Percentiles rank a stretch among this genome's conserved stretches.
These are phyloP conservation scores for Apaloderma vittatum DNA, from an alignment of 2,113 vertebrate species.

Conservation along the genomic window DNA sequence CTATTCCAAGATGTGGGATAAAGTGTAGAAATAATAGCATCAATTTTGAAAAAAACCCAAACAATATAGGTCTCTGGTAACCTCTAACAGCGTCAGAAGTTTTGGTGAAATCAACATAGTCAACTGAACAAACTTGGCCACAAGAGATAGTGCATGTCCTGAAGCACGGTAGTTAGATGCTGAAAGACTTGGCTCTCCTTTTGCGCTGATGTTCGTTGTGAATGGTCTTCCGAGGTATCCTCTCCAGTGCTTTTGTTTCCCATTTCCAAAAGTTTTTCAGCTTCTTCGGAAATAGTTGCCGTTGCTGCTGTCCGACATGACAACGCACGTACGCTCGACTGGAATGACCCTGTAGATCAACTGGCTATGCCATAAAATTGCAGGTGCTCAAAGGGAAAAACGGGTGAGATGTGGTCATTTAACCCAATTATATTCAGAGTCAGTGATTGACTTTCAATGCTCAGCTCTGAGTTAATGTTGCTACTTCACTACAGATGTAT, in stretches of 20 bases:
- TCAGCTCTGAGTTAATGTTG: constrained; percentile 65
- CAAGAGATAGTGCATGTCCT: constrained; percentile 60
- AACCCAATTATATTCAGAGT: constrained; percentile 72
- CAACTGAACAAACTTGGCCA: constrained; percentile 66
- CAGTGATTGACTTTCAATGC: constrained; percentile 54
- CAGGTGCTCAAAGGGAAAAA: constrained; percentile 62
- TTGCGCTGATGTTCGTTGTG: background rate
- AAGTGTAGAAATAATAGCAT: constrained; percentile 72
- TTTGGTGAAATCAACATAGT: constrained; percentile 54
- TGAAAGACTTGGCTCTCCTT: constrained; percentile 73
- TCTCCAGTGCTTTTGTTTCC: constrained; percentile 14
- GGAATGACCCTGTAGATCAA: constrained; percentile 69
- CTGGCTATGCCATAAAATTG: constrained; percentile 57
- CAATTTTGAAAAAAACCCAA: constrained; percentile 59
- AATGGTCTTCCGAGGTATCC: constrained; percentile 63
- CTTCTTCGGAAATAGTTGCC: constrained; percentile 42
- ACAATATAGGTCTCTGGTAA: constrained; percentile 65
- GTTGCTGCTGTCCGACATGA: constrained; percentile 44
- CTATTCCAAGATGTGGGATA: constrained; percentile 64
- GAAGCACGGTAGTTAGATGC: constrained; percentile 62
- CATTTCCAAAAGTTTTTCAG: constrained; percentile 30
- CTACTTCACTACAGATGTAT: constrained; percentile 67
- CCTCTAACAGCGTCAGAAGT: constrained; percentile 64
- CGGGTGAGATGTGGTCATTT: constrained; percentile 62
- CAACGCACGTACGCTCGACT: background rate